Evolutionary conservation across 2,113 vertebrate species (phyloP).

Genomic region (Connochaetes taurinus): DNA sequence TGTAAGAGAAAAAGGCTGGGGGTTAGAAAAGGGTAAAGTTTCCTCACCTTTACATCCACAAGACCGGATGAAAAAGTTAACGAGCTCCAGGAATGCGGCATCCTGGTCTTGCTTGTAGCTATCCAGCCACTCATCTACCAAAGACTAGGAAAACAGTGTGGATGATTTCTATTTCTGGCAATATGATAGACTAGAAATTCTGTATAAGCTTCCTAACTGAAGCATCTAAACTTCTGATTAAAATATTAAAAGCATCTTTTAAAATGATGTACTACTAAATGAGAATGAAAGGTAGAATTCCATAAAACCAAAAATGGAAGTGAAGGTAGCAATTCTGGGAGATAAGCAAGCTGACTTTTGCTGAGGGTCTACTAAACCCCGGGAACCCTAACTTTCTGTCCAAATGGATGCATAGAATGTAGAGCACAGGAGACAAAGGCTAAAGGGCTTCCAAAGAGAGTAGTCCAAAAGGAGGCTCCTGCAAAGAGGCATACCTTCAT

Average conservation of each 20-base stretch:
- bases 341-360: neutral
- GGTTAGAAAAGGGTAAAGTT: neutral
- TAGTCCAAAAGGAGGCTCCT: neutral
- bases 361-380: neutral
- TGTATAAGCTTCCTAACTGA: neutral
- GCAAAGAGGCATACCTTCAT: neutral
- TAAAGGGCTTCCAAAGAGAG: neutral
- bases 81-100: slow-evolving; percentile 83
- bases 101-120: slow-evolving; percentile 84
- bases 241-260: slow-evolving; percentile 46
- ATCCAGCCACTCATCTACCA: slow-evolving; percentile 92
- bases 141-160: slow-evolving; percentile 72
- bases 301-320: neutral
- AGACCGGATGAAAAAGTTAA: slow-evolving; percentile 89
- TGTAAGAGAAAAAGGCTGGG: neutral
- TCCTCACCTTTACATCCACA: slow-evolving; percentile 90
- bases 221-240: slow-evolving; percentile 16
- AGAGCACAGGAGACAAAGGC: neutral
- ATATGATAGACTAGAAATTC: neutral
- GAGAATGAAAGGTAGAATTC: slow-evolving; percentile 6
- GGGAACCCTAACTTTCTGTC: neutral
- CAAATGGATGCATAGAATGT: neutral
- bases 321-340: neutral
- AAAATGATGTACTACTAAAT: slow-evolving; percentile 5
- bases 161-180: neutral